phyloP scores from a whole-genome alignment of 1,140 invertebrate genomes.

The Neodiprion virginianus region DNA sequence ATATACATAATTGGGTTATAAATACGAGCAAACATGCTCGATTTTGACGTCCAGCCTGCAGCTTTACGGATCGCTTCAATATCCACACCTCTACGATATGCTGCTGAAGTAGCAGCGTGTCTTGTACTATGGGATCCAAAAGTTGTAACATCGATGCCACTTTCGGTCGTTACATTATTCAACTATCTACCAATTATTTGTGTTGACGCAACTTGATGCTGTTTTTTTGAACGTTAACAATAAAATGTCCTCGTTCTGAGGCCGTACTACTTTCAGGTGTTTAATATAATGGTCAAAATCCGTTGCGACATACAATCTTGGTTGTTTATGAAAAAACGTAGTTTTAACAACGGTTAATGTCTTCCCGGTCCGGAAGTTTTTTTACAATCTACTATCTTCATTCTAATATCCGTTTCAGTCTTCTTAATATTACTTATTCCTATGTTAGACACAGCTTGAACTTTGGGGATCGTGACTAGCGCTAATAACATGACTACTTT shows the following conservation, averaged over 20 bases:
- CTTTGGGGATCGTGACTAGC: no score
- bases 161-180: constrained; percentile 19
- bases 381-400: constrained; percentile 20
- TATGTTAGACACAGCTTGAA: constrained; percentile 23
- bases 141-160: constrained; percentile 24
- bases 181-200: constrained; percentile 33
- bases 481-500: constrained; percentile 31
- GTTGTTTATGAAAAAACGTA: constrained; percentile 27
- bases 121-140: constrained; percentile 29
- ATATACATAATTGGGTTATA: no score
- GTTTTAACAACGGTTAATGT: constrained; percentile 26
- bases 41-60: no score
- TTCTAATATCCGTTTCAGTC: background rate
- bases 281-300: constrained; percentile 26
- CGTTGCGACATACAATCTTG: constrained; percentile 26
- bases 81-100: constrained; percentile 17
- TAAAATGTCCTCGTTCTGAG: constrained; percentile 21
- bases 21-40: no score
- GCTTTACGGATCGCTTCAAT: constrained; percentile 20
- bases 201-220: constrained; percentile 12
- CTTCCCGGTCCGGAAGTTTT: constrained; percentile 32
- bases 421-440: constrained; percentile 28
- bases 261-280: constrained; percentile 17
- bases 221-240: constrained; percentile 25
- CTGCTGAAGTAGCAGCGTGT: constrained; percentile 32